Conservation (phyloP, 2,888 invertebrate species). For the Callosobruchus maculatus region DNA sequence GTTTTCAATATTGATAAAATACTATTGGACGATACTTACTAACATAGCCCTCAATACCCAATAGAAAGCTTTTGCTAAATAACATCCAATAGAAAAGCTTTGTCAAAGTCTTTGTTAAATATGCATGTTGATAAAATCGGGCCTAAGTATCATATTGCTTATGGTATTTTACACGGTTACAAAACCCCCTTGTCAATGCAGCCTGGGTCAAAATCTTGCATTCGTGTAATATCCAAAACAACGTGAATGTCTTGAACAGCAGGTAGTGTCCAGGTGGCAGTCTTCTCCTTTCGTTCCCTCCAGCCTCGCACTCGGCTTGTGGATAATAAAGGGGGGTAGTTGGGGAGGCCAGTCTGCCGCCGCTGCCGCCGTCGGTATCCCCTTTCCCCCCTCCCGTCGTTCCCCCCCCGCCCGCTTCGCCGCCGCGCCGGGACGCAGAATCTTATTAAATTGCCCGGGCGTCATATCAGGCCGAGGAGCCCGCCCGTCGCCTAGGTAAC, state of each 20-base stretch:
- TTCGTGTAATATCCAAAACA: not conserved
- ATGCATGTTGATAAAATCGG: no score
- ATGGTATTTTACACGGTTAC: no score
- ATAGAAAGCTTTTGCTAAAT: no score
- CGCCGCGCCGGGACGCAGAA: slow-evolving; percentile 51
- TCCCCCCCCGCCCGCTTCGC: slow-evolving; percentile 18
- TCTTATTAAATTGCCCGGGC: slow-evolving; percentile 58
- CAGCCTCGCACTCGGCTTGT: not conserved
- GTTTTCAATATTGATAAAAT: no score
- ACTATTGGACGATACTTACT: no score
- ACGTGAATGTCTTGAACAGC: not conserved
- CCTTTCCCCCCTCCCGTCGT: slow-evolving; percentile 11
- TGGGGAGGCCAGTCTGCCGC: slow-evolving; percentile 28
- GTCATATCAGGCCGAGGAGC: slow-evolving; percentile 58
- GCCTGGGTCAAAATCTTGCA: no score
- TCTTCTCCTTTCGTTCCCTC: slow-evolving; percentile 5
- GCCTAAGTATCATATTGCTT: no score
- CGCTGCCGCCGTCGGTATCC: not conserved
- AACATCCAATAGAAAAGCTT: no score
- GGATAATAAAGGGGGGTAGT: slow-evolving; percentile 37
- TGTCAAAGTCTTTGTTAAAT: no score
- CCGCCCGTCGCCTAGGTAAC: slow-evolving; percentile 64
- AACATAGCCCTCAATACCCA: no score
- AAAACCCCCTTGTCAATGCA: no score
- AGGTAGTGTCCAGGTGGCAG: slow-evolving; percentile 1